Percentiles rank a stretch among this genome's conserved stretches.
phyloP scores from a whole-genome alignment of 2,797 vertebrate genomes.

The Falco peregrinus region DNA sequence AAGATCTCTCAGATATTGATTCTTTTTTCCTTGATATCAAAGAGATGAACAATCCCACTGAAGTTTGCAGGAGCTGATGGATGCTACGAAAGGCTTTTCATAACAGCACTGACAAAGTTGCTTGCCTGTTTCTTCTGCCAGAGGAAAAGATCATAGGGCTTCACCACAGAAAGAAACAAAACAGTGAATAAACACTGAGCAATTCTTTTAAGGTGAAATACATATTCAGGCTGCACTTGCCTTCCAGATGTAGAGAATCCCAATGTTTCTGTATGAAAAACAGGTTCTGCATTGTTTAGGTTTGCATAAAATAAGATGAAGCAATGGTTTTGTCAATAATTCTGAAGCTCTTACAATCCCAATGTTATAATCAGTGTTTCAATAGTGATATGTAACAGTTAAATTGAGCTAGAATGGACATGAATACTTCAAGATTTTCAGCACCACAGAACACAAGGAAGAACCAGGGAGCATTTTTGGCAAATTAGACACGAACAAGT shows the following conservation, averaged over 20 bases:
- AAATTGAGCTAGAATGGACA: neutral
- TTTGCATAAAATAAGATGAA: neutral
- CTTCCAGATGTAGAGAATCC: neutral
- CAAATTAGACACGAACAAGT: neutral
- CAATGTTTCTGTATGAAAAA: neutral
- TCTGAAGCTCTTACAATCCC: neutral
- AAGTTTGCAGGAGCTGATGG: neutral
- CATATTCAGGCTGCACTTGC: neutral
- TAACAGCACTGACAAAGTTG: neutral
- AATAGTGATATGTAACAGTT: neutral
- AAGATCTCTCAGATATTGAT: conserved; percentile 38
- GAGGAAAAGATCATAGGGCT: neutral
- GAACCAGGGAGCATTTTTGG: neutral
- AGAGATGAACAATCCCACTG: conserved; percentile 23
- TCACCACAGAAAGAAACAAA: conserved; percentile 7
- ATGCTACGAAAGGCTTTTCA: conserved; percentile 26
- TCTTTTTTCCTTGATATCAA: neutral
- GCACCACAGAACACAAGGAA: neutral
- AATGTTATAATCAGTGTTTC: neutral
- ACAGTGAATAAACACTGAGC: neutral
- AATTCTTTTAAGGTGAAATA: conserved; percentile 1
- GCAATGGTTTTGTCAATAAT: neutral
- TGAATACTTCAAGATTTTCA: neutral
- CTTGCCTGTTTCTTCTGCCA: neutral
- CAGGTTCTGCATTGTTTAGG: neutral